These are phyloP conservation scores for Simalia tracyae DNA, from an alignment of 2,797 vertebrate genomes.

Conservation along the genomic window DNA sequence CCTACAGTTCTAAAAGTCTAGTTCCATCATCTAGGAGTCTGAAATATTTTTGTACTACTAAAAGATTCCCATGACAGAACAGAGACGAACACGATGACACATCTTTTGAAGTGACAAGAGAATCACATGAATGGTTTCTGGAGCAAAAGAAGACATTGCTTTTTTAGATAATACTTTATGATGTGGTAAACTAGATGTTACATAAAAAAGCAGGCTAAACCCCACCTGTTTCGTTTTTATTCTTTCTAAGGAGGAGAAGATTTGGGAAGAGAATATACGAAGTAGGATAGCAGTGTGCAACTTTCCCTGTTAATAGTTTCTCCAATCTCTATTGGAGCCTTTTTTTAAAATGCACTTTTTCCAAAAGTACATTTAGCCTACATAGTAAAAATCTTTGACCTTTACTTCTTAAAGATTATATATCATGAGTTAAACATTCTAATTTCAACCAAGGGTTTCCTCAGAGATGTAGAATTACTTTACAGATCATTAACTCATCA, in stretches of 20 bases:
- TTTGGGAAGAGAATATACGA: background rate
- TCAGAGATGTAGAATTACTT: conserved; percentile 43
- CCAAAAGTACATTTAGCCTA: background rate
- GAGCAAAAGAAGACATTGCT: background rate
- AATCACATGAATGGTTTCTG: background rate
- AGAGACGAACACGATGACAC: conserved; percentile 1
- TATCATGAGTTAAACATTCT: background rate
- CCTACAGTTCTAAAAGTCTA: background rate
- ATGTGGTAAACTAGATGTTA: background rate
- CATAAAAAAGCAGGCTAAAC: background rate
- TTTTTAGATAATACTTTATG: background rate
- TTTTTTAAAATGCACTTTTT: background rate
- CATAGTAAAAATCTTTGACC: background rate
- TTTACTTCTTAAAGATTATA: background rate
- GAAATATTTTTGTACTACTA: background rate
- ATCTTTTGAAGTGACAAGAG: background rate
- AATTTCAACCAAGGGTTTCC: conserved; percentile 54
- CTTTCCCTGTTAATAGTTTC: background rate
- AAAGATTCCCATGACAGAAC: conserved; percentile 18
- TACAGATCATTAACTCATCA: background rate
- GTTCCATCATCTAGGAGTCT: background rate
- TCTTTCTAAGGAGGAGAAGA: background rate
- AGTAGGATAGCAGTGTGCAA: too few species aligned
- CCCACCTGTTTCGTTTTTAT: background rate
- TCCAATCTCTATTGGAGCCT: too few species aligned